These are phyloP conservation scores for Brienomyrus brachyistius DNA, from an alignment of 2,113 vertebrate species.

Conservation along the genomic window DNA sequence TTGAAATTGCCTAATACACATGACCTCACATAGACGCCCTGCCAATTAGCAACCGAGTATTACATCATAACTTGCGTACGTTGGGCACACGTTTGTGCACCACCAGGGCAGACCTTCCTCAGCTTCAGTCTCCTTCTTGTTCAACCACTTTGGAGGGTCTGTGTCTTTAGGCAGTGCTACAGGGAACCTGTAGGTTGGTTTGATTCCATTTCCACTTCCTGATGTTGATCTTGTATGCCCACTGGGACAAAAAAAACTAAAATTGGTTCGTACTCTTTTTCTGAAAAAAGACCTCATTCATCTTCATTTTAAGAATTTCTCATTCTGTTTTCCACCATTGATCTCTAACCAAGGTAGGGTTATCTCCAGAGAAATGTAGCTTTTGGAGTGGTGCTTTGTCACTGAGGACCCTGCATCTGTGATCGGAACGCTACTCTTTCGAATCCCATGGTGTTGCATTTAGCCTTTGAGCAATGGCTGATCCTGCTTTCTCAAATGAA, in stretches of 20 bases:
- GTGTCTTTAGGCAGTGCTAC: neutral
- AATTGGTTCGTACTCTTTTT: neutral
- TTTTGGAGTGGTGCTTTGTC: neutral
- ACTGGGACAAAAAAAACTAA: neutral
- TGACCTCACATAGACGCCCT: neutral
- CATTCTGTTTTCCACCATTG: neutral
- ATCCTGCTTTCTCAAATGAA: neutral
- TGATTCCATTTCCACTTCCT: neutral
- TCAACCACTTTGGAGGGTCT: neutral
- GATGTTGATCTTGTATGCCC: neutral
- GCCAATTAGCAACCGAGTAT: neutral
- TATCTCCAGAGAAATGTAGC: neutral
- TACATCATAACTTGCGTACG: neutral
- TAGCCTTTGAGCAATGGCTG: neutral
- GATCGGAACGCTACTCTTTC: neutral
- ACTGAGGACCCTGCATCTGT: neutral
- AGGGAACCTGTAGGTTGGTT: neutral
- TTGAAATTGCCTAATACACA: neutral
- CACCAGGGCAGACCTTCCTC: neutral
- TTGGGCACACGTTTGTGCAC: neutral
- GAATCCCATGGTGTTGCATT: neutral
- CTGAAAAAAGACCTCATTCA: neutral
- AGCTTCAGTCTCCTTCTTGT: neutral
- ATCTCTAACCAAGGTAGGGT: neutral
- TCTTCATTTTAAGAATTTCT: neutral